These are phyloP conservation scores for Graptemys geographica DNA, from an alignment of 2,797 vertebrate species.

Conservation along the genomic window DNA sequence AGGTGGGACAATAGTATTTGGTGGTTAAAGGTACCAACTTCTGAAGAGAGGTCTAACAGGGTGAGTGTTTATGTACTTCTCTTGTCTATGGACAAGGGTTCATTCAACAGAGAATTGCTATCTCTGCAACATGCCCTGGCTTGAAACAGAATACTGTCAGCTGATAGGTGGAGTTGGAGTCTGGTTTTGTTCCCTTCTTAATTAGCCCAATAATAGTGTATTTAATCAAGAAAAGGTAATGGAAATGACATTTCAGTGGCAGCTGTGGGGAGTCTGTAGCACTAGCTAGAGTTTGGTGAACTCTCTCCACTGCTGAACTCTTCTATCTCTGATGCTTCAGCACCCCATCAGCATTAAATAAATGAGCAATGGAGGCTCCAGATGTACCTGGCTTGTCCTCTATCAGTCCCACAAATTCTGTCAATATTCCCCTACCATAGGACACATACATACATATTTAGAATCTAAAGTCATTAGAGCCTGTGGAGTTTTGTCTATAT, in stretches of 20 bases:
- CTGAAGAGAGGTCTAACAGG: accelerated
- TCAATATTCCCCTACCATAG: neutral
- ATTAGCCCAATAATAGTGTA: neutral
- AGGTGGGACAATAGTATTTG: neutral
- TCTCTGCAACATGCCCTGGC: neutral
- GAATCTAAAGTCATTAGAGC: neutral
- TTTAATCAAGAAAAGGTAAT: neutral
- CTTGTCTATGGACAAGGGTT: neutral
- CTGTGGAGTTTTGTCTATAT: neutral
- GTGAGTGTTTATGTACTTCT: neutral
- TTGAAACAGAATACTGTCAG: neutral
- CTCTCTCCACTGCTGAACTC: neutral
- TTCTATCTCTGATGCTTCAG: neutral
- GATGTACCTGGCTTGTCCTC: neutral
- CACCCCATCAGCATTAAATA: neutral
- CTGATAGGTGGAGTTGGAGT: neutral
- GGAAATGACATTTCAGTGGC: neutral
- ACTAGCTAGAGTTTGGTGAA: no score
- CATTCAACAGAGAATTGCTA: neutral
- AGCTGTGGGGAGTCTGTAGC: neutral
- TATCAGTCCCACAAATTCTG: neutral
- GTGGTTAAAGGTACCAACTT: accelerated
- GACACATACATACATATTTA: neutral
- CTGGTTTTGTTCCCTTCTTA: neutral
- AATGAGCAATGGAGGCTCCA: neutral